phyloP scores from a whole-genome alignment of 2,113 vertebrate species.

The Aegypius monachus region DNA sequence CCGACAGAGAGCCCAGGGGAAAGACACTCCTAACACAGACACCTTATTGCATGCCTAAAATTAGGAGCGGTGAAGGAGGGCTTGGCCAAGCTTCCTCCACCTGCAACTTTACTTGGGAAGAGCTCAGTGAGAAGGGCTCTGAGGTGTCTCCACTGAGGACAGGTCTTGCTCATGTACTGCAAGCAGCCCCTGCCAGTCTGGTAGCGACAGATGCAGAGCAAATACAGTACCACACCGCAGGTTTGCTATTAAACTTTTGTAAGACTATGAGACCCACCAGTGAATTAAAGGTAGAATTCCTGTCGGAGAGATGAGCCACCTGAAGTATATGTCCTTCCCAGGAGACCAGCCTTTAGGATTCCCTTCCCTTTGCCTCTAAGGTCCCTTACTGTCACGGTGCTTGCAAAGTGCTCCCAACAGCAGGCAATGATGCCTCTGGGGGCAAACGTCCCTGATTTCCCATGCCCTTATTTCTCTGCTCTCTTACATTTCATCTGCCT shows the following conservation, averaged over 20 bases:
- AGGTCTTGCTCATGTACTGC: not conserved
- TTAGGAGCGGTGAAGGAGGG: not conserved
- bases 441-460: not conserved
- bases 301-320: not conserved
- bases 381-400: rapidly evolving
- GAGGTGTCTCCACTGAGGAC: not conserved
- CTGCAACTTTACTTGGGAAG: not conserved
- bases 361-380: not conserved
- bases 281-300: not conserved
- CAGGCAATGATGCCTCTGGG: not conserved
- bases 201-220: not conserved
- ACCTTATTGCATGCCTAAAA: not conserved
- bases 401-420: not conserved
- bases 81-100: not conserved
- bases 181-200: not conserved
- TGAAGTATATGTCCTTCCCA: not conserved
- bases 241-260: not conserved
- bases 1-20: not conserved
- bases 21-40: no score
- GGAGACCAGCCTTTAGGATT: not conserved
- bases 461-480: not conserved
- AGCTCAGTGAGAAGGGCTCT: not conserved
- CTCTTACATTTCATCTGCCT: not conserved
- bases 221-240: not conserved
- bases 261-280: not conserved